Base-by-base conservation (phyloP, 2,888 invertebrate species). In the Pachymerium ferrugineum region DNA sequence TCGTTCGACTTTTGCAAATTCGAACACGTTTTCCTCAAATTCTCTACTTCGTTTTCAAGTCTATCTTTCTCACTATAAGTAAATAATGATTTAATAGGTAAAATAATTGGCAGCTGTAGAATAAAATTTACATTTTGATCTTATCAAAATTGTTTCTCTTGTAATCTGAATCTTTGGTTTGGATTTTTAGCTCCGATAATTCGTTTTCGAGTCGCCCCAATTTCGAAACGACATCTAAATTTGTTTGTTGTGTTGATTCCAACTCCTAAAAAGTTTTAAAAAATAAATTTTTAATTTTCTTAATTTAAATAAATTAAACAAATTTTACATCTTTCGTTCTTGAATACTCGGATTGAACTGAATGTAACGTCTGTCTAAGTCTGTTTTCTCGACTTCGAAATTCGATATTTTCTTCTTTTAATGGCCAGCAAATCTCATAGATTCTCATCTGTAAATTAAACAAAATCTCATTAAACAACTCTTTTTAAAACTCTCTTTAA, bases 31-130 rank as follows among this genome's bases (percentile, higher is more conserved):
- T 72, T 73, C 12, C 68, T 70, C 10, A 38, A n/a, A 70, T 74
- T 72, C 12, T 72, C 42, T 30, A 74, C 14, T 19, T 75, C 74
- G 14, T 35, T 70, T 19, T 75, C 28, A 25, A 71, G 69, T 54
- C 71, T 68, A 16, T 76, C 76, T 69, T 75, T 62, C 75, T 76
- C 76, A 74, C 75, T 75, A 19, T 28, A 70, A 30, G 35, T 8
- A 54, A 30, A 22, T 69, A 70, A 31, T 33, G n/a, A n/a, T 33
- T 33, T 33, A 33, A 33, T 8, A 33, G 12, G 12, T 14, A 5
- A 19, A 35, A n/a, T 25, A 25, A 73, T n/a, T n/a, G n/a, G n/a
- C n/a, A n/a, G n/a, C n/a, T n/a, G n/a, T n/a, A n/a, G n/a, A 73
- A n/a, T 5, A 3, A 67, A 12, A 0, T 30, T 22, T 72, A 74